phyloP scores from a whole-genome alignment of 2,797 vertebrate genomes.

The Discoglossus pictus region DNA sequence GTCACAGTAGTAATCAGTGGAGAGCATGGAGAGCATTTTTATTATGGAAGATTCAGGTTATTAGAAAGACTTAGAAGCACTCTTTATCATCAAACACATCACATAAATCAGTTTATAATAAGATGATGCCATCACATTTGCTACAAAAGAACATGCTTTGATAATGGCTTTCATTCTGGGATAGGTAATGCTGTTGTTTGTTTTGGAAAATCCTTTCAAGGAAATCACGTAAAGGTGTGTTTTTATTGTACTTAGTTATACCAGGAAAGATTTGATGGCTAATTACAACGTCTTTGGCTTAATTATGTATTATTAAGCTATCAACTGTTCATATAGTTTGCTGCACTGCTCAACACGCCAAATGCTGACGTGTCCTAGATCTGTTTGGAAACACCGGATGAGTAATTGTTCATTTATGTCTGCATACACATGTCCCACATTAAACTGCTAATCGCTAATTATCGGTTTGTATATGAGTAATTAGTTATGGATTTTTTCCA shows the following conservation, averaged over 20 bases:
- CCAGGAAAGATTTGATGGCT: conserved; percentile 7
- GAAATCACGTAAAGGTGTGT: conserved; percentile 15
- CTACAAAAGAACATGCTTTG: too few species aligned
- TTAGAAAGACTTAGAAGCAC: too few species aligned
- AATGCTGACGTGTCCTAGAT: conserved; percentile 12
- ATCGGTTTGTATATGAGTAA: background rate
- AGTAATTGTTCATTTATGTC: conserved; percentile 20
- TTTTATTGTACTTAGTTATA: conserved; percentile 12
- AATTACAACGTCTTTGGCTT: conserved; percentile 24
- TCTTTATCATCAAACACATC: too few species aligned
- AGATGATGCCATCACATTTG: too few species aligned
- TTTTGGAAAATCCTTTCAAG: conserved; percentile 16
- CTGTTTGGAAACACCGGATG: conserved; percentile 21
- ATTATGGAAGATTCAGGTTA: too few species aligned
- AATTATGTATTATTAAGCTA: conserved; percentile 7
- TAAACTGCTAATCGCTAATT: conserved; percentile 12
- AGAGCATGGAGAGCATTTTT: too few species aligned
- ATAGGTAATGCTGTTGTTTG: conserved; percentile 10
- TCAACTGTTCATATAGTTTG: background rate
- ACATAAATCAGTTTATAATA: too few species aligned
- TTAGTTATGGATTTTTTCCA: background rate
- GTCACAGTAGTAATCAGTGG: too few species aligned
- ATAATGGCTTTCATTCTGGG: background rate
- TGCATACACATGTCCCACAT: conserved; percentile 16
- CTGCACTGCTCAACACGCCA: conserved; percentile 9